Percentiles rank a stretch among this genome's conserved stretches.
Conservation (phyloP, 2,797 vertebrate genomes). For the Jordanella pulchra region DNA sequence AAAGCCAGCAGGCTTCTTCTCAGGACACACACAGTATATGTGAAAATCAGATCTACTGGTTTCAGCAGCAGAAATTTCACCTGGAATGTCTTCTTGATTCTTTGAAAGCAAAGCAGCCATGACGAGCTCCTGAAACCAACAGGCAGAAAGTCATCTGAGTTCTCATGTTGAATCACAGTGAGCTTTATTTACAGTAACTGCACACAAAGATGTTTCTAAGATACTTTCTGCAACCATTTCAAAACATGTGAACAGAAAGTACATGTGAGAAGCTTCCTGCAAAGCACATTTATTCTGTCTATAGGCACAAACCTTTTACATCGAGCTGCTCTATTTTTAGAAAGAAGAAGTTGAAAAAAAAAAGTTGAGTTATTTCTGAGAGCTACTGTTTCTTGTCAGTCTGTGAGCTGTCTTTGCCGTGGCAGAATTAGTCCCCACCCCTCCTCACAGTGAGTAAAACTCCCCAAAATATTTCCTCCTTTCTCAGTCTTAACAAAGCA, state of each 20-base stretch:
- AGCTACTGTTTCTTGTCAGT: not conserved
- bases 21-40: not conserved
- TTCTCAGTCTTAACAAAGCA: not conserved
- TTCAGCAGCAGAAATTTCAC: not conserved
- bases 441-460: not conserved
- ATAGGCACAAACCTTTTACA: not conserved
- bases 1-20: not conserved
- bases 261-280: not conserved
- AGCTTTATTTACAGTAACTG: constrained; percentile 1
- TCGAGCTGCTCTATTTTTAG: constrained; percentile 29
- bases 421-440: constrained; percentile 34
- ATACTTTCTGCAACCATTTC: not conserved
- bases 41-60: constrained; percentile 8
- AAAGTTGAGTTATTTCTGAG: not conserved
- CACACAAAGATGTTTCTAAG: not conserved
- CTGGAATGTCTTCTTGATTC: constrained; percentile 13
- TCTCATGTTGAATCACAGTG: constrained; percentile 24
- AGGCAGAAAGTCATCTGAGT: not conserved
- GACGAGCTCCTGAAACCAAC: not conserved
- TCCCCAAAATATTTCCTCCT: constrained; percentile 21
- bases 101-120: constrained; percentile 39
- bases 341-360: constrained; percentile 49
- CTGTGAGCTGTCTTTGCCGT: constrained; percentile 5
- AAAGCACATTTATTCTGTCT: not conserved
- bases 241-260: not conserved